A percentile compares a stretch with the other conserved stretches of the same genome.
phyloP scores from a whole-genome alignment of 1,140 invertebrate species.

The Plodia interpunctella region DNA sequence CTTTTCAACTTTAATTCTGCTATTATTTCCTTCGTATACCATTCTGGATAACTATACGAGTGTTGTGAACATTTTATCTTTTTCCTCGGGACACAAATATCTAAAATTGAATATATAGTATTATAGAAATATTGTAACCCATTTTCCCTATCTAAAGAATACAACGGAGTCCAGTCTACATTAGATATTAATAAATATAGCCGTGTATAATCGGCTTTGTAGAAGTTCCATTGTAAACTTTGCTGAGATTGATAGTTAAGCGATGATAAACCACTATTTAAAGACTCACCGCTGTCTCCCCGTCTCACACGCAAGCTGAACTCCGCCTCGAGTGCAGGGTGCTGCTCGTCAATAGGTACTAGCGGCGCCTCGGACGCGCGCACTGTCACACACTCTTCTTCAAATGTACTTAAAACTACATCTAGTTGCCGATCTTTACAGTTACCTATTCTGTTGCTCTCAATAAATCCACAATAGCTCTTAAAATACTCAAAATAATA shows the following conservation, averaged over 20 bases:
- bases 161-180: neutral
- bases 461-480: slow-evolving; percentile 25
- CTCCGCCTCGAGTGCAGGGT: slow-evolving; percentile 14
- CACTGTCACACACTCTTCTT: slow-evolving; percentile 1
- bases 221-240: slow-evolving; percentile 19
- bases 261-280: no score
- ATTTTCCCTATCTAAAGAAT: neutral
- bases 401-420: slow-evolving; percentile 21
- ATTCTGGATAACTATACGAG: slow-evolving; percentile 14
- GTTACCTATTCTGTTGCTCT: slow-evolving; percentile 24
- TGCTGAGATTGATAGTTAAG: neutral
- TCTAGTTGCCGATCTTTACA: slow-evolving; percentile 20
- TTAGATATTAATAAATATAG: neutral
- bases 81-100: slow-evolving; percentile 12
- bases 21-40: slow-evolving; percentile 28
- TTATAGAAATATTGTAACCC: slow-evolving; percentile 1
- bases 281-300: no score
- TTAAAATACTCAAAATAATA: slow-evolving; percentile 29
- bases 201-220: slow-evolving; percentile 6
- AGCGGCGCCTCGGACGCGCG: slow-evolving; percentile 10
- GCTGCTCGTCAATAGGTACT: slow-evolving; percentile 16
- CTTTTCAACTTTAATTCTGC: slow-evolving; percentile 21
- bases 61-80: neutral
- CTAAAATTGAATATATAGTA: neutral
- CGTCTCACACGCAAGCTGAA: no score